Evolutionary conservation across 2,797 vertebrate genomes (phyloP), one percentile per base, ranked within the genome.

Genomic region (Ceyx erithaca): DNA sequence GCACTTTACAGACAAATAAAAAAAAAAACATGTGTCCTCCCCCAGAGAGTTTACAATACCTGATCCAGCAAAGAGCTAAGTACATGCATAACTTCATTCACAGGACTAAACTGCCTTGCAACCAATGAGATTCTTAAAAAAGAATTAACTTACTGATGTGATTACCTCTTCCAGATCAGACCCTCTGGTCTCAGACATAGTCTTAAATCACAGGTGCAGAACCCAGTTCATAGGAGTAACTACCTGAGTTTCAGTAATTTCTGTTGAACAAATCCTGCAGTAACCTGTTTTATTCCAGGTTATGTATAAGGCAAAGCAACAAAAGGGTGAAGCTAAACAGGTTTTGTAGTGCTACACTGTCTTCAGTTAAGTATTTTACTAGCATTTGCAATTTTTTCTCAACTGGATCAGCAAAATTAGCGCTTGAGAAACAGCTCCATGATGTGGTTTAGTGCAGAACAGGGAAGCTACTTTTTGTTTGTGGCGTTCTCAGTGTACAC

Each of bases 1-100:
- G 88, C 51, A 85, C 90, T 96, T 96, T 96, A 94, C 93, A 94
- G 93, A 96, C 95, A 92, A 94, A 96, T 94, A 92, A 96, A 96
- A 93, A 93, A 77, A 89, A 85, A 85, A 62, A 2, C 80, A 48
- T 2, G 64, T 88, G 69, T 93, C 86, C 86, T 93, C 78, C 79
- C 88, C 90, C 58, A 94, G 86, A 92, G 86, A 80, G 81, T 93
- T 96, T 92, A 94, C 58, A 92, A 31, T 31, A 92, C 62, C 66
- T 90, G 84, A 72, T 55, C 62, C 1, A 1, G 48, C 69, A 94
- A 90, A 95, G 75, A 94, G 80, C 83, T 77, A 87, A 94, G 86
- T 30, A 69, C 66, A 43, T 0, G 3, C 87, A 69, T 59, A 78
- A 94, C 84, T 92, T 85, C 59, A 80, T 89, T 93, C 90, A 55